These are phyloP conservation scores for Chaetorhynchus papuensis DNA, from an alignment of 2,113 vertebrate genomes.

Conservation along the genomic window DNA sequence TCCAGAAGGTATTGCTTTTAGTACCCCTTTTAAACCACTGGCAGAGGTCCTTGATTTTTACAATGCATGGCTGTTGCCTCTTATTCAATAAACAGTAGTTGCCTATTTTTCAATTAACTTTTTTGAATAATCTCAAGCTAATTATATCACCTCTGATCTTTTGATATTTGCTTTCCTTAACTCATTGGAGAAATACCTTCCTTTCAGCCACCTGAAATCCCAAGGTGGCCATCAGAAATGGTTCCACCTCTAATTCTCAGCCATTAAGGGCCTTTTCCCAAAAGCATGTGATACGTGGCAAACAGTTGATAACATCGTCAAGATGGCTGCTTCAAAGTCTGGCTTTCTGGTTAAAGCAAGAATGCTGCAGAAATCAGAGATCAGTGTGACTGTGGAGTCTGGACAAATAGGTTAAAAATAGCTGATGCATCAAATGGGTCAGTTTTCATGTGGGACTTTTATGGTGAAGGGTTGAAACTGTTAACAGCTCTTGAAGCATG, in stretches of 20 bases:
- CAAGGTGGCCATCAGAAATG: neutral
- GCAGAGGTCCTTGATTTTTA: neutral
- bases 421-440: slow-evolving; percentile 4
- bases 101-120: neutral
- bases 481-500: neutral
- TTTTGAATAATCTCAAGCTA: neutral
- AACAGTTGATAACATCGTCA: neutral
- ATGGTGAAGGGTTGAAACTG: neutral
- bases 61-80: neutral
- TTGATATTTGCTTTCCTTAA: neutral
- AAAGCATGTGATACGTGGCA: neutral
- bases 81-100: too few species aligned
- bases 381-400: slow-evolving; percentile 24
- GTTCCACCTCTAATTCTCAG: slow-evolving; percentile 16
- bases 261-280: neutral
- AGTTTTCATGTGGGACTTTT: slow-evolving; percentile 34
- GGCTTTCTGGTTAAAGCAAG: neutral
- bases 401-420: slow-evolving; percentile 51
- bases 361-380: slow-evolving; percentile 24
- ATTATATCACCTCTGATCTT: neutral
- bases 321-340: neutral
- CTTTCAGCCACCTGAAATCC: neutral
- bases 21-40: neutral
- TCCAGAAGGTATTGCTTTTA: neutral
- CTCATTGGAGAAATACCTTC: neutral